Evolutionary conservation across 2,797 vertebrate genomes (phyloP).

Genomic region (Echiichthys vipera): DNA sequence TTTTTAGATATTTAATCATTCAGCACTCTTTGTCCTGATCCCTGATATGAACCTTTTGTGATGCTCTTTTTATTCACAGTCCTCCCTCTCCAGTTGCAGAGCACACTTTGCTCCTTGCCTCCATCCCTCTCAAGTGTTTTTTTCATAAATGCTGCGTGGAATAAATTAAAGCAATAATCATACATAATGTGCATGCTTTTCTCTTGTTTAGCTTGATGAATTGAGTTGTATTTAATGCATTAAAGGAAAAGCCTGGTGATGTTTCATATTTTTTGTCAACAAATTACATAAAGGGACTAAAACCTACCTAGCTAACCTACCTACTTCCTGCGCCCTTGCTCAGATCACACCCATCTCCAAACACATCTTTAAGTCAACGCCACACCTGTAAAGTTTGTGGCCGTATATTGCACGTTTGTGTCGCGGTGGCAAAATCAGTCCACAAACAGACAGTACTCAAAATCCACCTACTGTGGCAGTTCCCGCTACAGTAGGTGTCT

Average conservation of each 20-base stretch:
- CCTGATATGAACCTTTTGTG: conserved; percentile 29
- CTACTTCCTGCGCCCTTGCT: no score
- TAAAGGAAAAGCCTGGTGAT: neutral
- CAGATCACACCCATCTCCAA: no score
- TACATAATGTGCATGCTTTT: conserved; percentile 3
- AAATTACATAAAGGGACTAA: neutral
- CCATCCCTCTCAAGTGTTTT: neutral
- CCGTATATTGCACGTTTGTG: no score
- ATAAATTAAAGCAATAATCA: conserved; percentile 15
- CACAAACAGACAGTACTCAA: no score
- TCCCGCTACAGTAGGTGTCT: no score
- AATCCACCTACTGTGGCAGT: no score
- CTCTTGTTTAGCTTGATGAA: conserved; percentile 6
- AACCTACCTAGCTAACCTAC: no score
- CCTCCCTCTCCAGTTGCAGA: conserved; percentile 16
- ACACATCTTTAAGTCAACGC: no score
- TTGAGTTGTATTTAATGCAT: neutral
- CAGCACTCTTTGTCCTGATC: conserved; percentile 17
- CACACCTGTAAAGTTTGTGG: no score
- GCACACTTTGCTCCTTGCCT: conserved; percentile 21
- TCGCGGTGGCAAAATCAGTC: no score
- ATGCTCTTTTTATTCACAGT: conserved; percentile 7
- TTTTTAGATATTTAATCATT: conserved; percentile 9
- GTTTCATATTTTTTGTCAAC: neutral
- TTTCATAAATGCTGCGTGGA: conserved; percentile 2